These are phyloP conservation scores for Nomada fabriciana DNA, from an alignment of 2,888 invertebrate genomes.

Conservation along the genomic window DNA sequence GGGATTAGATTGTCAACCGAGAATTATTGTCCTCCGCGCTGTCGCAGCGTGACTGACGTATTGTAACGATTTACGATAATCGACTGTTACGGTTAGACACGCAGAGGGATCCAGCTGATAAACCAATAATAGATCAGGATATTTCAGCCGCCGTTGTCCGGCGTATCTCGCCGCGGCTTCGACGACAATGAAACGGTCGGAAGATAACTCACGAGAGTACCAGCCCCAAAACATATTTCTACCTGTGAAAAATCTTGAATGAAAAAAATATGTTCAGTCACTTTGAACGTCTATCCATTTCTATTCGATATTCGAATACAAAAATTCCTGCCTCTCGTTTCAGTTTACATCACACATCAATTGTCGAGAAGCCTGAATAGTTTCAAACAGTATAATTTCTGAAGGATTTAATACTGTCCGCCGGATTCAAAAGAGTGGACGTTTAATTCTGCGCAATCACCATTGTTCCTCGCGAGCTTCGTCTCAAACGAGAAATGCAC, in stretches of 20 bases:
- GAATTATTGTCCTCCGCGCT: constrained; percentile 70
- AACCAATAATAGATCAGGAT: constrained; percentile 74
- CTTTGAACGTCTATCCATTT: no score
- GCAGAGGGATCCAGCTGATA: constrained; percentile 66
- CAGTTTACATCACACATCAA: no score
- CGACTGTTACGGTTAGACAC: constrained; percentile 70
- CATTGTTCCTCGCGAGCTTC: no score
- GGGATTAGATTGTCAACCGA: constrained; percentile 75
- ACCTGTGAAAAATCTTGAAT: not conserved
- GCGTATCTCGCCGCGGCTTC: constrained; percentile 23
- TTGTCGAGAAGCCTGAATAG: no score
- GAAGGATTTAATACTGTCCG: no score
- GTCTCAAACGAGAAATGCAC: no score
- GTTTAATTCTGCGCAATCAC: no score
- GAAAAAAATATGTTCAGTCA: not conserved
- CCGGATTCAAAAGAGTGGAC: no score
- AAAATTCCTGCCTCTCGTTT: no score
- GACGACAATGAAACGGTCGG: constrained; percentile 39
- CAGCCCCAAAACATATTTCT: not conserved
- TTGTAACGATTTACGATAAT: constrained; percentile 76
- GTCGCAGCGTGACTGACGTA: constrained; percentile 72
- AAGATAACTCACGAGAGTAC: not conserved
- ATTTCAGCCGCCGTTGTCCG: constrained; percentile 44
- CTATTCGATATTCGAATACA: no score
- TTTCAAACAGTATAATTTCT: no score